A percentile compares a stretch with the other conserved stretches of the same genome.
Conservation (phyloP, 2,888 invertebrate genomes). For the Noctua comes region DNA sequence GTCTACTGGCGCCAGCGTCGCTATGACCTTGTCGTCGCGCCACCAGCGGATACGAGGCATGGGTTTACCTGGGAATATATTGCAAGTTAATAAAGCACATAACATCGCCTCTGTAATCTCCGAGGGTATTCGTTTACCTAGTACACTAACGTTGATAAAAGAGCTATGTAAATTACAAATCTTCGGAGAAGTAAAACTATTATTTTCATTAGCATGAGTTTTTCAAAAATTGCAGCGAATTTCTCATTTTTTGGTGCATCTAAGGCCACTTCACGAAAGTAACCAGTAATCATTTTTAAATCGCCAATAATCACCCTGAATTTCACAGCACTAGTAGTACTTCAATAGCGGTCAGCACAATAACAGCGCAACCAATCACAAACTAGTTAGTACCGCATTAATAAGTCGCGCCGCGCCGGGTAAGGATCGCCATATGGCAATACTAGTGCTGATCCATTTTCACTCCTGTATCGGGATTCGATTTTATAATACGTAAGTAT, state of each 20-base stretch:
- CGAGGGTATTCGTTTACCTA: not conserved
- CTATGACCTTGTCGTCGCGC: slow-evolving; percentile 86
- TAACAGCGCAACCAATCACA: not conserved
- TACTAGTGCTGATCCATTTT: not conserved
- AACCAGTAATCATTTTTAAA: not conserved
- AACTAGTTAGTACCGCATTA: not conserved
- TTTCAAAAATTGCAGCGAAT: not conserved
- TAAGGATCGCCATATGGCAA: not conserved
- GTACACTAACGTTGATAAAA: not conserved
- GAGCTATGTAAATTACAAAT: not conserved
- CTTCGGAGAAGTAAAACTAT: not conserved
- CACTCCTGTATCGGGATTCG: not conserved
- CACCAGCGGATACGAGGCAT: slow-evolving; percentile 88
- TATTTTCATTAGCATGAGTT: not conserved
- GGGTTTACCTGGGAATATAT: slow-evolving; percentile 81
- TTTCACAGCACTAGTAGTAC: not conserved
- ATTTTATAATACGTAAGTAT: not conserved
- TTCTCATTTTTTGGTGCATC: not conserved
- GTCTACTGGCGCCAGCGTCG: slow-evolving; percentile 81
- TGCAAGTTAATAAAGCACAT: not conserved
- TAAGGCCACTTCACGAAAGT: not conserved
- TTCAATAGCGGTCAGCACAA: not conserved
- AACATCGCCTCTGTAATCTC: not conserved
- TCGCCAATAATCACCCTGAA: not conserved
- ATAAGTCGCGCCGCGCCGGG: not conserved